phyloP scores from a whole-genome alignment of 1,140 invertebrate species.

The Pinna nobilis region DNA sequence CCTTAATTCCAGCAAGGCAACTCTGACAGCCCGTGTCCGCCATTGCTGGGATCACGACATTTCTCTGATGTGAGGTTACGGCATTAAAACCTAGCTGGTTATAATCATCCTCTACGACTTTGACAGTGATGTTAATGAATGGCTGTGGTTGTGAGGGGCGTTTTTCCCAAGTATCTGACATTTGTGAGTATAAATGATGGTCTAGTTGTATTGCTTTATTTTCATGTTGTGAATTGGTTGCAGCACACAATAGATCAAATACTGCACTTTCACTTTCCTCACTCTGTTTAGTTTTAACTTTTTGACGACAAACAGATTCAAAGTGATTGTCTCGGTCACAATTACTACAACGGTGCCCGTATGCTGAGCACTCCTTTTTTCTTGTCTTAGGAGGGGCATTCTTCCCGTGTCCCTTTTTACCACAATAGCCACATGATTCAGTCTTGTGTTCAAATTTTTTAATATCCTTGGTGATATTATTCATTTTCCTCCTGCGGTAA shows the following conservation, averaged over 20 bases:
- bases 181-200: constrained; percentile 44
- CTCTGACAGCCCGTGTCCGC: constrained; percentile 45
- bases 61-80: background rate
- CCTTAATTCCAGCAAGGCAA: constrained; percentile 32
- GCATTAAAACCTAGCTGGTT: constrained; percentile 20
- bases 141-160: constrained; percentile 41
- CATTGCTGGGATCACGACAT: constrained; percentile 1
- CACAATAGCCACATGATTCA: constrained; percentile 29
- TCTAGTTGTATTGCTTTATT: constrained; percentile 34
- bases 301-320: constrained; percentile 7
- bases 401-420: constrained; percentile 26
- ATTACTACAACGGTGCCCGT: constrained; percentile 13
- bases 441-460: background rate
- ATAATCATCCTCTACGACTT: constrained; percentile 32
- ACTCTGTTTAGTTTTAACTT: constrained; percentile 5
- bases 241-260: constrained; percentile 20
- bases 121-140: constrained; percentile 26
- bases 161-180: constrained; percentile 36
- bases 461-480: background rate
- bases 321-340: constrained; percentile 21
- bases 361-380: constrained; percentile 17
- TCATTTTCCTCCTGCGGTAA: background rate
- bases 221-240: constrained; percentile 5
- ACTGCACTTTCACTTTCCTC: constrained; percentile 23
- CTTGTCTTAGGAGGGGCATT: constrained; percentile 1